Conservation (phyloP, 2,113 vertebrate genomes). For the Cariama cristata region DNA sequence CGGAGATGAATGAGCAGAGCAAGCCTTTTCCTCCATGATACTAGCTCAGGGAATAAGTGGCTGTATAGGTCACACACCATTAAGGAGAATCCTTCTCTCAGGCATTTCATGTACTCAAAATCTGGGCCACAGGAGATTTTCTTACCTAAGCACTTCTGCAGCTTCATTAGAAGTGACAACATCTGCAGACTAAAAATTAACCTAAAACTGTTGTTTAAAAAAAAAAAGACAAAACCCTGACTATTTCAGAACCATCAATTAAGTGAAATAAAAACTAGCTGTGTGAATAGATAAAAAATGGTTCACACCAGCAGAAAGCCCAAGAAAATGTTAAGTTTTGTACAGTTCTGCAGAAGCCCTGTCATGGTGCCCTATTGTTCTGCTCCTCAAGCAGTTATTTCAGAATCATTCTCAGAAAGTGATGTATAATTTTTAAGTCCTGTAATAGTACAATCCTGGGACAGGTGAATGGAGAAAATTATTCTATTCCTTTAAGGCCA, state of each 20-base stretch:
- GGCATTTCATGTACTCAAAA: background rate
- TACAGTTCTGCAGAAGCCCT: background rate
- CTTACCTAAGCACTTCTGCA: slow-evolving; percentile 12
- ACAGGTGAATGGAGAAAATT: background rate
- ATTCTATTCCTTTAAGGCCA: background rate
- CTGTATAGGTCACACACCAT: slow-evolving; percentile 36
- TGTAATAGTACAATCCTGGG: background rate
- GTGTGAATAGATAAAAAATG: background rate
- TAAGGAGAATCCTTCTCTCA: slow-evolving; percentile 24
- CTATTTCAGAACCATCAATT: background rate
- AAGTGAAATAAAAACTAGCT: background rate
- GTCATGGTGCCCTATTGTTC: background rate
- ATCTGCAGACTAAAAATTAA: background rate
- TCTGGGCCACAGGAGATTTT: background rate
- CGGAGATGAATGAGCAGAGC: background rate
- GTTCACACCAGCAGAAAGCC: background rate
- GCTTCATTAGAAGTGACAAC: slow-evolving; percentile 18
- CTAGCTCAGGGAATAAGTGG: slow-evolving; percentile 28
- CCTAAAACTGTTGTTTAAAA: background rate
- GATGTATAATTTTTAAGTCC: background rate
- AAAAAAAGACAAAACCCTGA: background rate
- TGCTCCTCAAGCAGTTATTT: background rate
- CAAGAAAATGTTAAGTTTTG: background rate
- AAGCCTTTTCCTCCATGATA: background rate
- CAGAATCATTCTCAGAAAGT: background rate